A percentile compares a stretch with the other conserved stretches of the same genome.
These are phyloP conservation scores for Mimumesa dahlbomi DNA, from an alignment of 2,888 invertebrate genomes.

Conservation along the genomic window DNA sequence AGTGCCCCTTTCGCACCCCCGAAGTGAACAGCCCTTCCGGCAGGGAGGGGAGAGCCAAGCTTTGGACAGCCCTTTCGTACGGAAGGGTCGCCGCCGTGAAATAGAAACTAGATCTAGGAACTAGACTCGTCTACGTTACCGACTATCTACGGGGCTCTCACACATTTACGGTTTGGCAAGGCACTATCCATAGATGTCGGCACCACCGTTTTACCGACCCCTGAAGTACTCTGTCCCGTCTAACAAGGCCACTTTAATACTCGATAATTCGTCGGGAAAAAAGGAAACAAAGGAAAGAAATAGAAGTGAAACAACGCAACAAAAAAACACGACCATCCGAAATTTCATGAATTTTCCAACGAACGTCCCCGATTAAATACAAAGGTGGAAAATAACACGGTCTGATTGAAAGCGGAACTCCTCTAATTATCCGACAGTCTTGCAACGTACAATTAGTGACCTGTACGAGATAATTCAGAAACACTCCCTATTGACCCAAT, in stretches of 20 bases:
- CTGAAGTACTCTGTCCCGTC: constrained; percentile 45
- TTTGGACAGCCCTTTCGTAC: constrained; percentile 67
- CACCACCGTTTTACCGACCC: constrained; percentile 65
- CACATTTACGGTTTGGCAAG: constrained; percentile 34
- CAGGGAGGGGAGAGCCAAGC: constrained; percentile 15
- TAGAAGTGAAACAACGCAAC: too few relatives aligned
- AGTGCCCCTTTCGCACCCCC: constrained; percentile 41
- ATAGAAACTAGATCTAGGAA: constrained; percentile 60
- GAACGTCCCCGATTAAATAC: background rate
- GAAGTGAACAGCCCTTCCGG: constrained; percentile 42
- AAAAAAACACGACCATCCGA: too few relatives aligned
- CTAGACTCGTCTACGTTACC: constrained; percentile 71
- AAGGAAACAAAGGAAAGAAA: too few relatives aligned
- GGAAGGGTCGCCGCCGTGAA: constrained; percentile 16
- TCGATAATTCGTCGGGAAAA: constrained; percentile 39
- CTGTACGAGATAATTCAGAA: constrained; percentile 53
- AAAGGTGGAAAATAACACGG: too few relatives aligned
- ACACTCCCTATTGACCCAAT: constrained; percentile 44
- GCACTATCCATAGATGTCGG: constrained; percentile 70
- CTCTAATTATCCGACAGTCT: too few relatives aligned
- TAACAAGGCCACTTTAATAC: constrained; percentile 52
- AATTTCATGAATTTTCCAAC: too few relatives aligned
- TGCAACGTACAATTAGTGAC: constrained; percentile 49
- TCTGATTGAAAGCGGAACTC: too few relatives aligned
- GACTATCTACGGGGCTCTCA: constrained; percentile 56